Evolutionary conservation across 2,113 vertebrate genomes (phyloP), one percentile per base, ranked within the genome.

Genomic region (Rhombomys opimus): DNA sequence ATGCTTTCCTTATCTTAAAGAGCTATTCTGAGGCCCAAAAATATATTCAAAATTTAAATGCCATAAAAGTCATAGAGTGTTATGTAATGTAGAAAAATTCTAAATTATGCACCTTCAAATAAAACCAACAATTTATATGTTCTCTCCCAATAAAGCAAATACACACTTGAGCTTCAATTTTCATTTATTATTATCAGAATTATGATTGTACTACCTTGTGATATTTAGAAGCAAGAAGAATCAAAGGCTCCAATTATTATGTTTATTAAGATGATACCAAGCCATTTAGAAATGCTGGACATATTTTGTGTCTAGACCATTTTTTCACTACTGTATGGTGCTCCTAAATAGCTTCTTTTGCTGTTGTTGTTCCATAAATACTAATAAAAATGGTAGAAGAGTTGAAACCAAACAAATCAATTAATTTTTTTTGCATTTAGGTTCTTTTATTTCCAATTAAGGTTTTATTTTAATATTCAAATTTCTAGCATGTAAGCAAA

Each of bases 371-470:
- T 90, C 32, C 78, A 46, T 91, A 93, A 97, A 98, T 92, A 96
- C 65, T 97, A 97, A 97, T 97, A 96, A 98, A 98, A 97, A 76
- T 80, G 14, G 86, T 96, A 87, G 96, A 25, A 95, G n/a, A 90
- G 77, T 96, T 98, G 93, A 98, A 98, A 98, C n/a, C 73, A 67
- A 97, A 70, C 41, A 97, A 97, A 97, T 96, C 95, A 76, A 90
- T n/a, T 92, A 91, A 91, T 46, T 46, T 46, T 46, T 46, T 46
- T 46, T 46, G 46, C 46, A 46, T 46, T 46, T 46, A 46, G 4
- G 46, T 5, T 46, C 46, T 46, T 46, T 46, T 46, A 46, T 46
- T 46, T 46, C 46, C 46, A 5, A 46, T 46, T 46, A 46, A 46
- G 46, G 46, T 46, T 46, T 46, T 46, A 5, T 46, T 46, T 46